Base-by-base conservation (phyloP, 2,113 vertebrate species). In the Cairina moschata region DNA sequence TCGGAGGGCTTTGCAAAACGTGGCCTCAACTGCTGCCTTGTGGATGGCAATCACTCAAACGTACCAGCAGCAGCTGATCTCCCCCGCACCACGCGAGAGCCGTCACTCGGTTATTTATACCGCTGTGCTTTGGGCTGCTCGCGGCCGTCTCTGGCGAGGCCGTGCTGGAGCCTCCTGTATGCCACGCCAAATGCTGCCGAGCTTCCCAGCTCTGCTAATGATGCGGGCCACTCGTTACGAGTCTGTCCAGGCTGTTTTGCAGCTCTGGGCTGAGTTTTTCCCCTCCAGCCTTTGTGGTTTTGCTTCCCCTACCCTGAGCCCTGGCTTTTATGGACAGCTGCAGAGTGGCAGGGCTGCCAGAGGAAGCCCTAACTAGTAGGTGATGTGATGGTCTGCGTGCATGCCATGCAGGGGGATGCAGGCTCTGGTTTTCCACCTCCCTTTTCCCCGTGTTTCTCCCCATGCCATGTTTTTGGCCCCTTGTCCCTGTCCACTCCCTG, bases 1-100 rank as follows among this genome's bases (percentile, higher is more conserved):
- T 48, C 59, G 8, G 20, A 54, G n/a, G 56, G 38, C 71, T 73
- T 91, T 90, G 66, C 14, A 8, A 63, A 68, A 78, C 62, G 12
- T 12, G 44, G 62, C 83, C 75, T 48, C 54, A 23, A 22, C 65
- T 11, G 22, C 59, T 58, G 60, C 56, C 67, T 86, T 90, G 80
- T 83, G 78, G 82, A 90, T 93, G 94, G 77, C 83, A 89, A 87
- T 95, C 93, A 88, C 58, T 63, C 83, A 92, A 88, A 94, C 42
- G 74, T 92, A 84, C 78, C 90, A 46, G 18, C 48, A 36, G 72
- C 25, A 32, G 74, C 79, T 97, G 80, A 91, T 72, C 85, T 58
- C 8, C 6, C 6, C 77, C 38, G 32, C 26, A 50, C 76, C 68
- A 29, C 4, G 8, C 38, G 40, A 88, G 44, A 66, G 29, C 46